Evolutionary conservation across 2,113 vertebrate genomes (phyloP).

Genomic region (Gopherus flavomarginatus): DNA sequence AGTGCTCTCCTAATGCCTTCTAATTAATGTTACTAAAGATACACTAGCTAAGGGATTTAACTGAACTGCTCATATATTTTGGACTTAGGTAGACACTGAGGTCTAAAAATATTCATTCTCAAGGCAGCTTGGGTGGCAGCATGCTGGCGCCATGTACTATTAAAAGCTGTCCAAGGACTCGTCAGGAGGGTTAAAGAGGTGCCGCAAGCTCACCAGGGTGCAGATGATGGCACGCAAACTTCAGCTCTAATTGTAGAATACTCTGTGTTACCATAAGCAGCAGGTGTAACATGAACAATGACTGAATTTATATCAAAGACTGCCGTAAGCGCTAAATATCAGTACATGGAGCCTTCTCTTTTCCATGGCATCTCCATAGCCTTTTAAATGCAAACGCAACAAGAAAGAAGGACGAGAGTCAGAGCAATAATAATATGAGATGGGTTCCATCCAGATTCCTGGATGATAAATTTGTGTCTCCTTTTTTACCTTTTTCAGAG

Average conservation of each 20-base stretch:
- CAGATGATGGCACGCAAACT: background rate
- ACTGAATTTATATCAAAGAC: background rate
- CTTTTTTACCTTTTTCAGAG: background rate
- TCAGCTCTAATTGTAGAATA: background rate
- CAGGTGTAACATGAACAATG: background rate
- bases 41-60: slow-evolving; percentile 9
- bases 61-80: background rate
- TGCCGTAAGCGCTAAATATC: background rate
- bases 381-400: background rate
- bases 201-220: background rate
- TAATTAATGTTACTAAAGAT: background rate
- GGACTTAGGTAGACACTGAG: background rate
- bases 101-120: background rate
- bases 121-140: background rate
- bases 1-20: background rate
- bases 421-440: background rate
- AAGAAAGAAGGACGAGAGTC: background rate
- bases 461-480: background rate
- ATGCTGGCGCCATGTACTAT: background rate
- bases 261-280: background rate
- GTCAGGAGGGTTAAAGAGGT: background rate
- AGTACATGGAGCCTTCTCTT: background rate
- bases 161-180: background rate
- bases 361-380: background rate
- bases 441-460: background rate